Conservation (phyloP, 2,888 invertebrate genomes). For the Microctonus hyperodae region DNA sequence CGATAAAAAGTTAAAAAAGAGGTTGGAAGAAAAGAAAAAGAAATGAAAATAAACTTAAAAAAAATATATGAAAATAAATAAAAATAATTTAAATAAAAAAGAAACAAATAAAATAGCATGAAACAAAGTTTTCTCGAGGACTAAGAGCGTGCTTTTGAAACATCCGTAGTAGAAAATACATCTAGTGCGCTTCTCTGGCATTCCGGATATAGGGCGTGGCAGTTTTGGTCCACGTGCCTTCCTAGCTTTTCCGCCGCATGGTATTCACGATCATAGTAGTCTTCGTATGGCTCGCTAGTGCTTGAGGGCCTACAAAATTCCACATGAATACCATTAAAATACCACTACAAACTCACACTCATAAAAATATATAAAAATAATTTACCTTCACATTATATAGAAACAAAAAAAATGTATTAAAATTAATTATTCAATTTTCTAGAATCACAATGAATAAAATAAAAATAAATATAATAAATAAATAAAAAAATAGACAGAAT, state of each 20-base stretch:
- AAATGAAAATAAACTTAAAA: not conserved
- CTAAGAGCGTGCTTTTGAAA: slow-evolving; percentile 19
- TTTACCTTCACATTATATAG: not conserved
- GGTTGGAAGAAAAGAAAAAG: not conserved
- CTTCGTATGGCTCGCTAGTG: slow-evolving; percentile 71
- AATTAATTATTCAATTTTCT: slow-evolving; percentile 19
- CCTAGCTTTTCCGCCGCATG: slow-evolving; percentile 77
- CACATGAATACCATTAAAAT: slow-evolving; percentile 21
- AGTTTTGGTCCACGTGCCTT: slow-evolving; percentile 63
- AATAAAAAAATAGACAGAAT: too few species aligned
- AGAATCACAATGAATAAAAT: slow-evolving; percentile 6
- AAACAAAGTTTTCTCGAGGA: slow-evolving; percentile 8
- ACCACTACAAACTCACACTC: not conserved
- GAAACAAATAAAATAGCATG: not conserved
- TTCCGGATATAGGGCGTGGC: slow-evolving; percentile 71
- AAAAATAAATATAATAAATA: too few species aligned
- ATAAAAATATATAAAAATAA: not conserved
- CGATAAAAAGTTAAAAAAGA: not conserved
- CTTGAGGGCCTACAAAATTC: slow-evolving; percentile 68
- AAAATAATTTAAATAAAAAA: not conserved
- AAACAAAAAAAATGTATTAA: too few species aligned
- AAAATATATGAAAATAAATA: slow-evolving; percentile 9
- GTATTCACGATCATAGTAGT: slow-evolving; percentile 76
- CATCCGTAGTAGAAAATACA: slow-evolving; percentile 62
- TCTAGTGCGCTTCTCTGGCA: slow-evolving; percentile 70